Evolutionary conservation across 2,888 invertebrate genomes (phyloP).

Genomic region (Lymantria dispar): DNA sequence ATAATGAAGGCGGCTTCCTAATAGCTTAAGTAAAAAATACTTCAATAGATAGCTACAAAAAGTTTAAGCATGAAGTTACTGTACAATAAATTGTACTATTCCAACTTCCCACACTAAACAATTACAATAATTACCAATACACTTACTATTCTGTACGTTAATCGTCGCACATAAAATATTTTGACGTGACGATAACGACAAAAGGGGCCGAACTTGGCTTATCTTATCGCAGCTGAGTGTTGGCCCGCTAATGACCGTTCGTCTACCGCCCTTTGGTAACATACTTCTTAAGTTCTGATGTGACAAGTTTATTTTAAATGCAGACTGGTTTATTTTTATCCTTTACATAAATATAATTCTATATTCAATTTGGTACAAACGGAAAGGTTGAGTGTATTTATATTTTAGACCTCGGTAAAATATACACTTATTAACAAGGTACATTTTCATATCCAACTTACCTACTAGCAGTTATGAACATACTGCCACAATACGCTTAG

Average conservation of each 20-base stretch:
- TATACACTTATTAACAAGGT: no score
- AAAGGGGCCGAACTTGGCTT: conserved; percentile 62
- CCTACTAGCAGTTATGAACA: no score
- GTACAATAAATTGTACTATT: neutral
- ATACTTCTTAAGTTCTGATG: conserved; percentile 52
- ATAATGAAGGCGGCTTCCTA: neutral
- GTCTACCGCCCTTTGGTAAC: conserved; percentile 41
- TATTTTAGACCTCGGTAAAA: no score
- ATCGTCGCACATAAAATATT: conserved; percentile 74
- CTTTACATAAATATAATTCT: no score
- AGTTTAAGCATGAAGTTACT: neutral
- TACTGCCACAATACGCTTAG: no score
- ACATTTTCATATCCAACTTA: no score
- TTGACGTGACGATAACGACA: conserved; percentile 68
- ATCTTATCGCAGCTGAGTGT: conserved; percentile 71
- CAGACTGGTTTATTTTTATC: no score
- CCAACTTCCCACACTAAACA: conserved; percentile 27
- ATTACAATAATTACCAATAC: conserved; percentile 47
- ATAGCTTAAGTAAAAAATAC: neutral
- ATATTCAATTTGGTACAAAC: no score
- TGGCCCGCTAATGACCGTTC: conserved; percentile 67
- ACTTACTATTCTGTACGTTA: conserved; percentile 41
- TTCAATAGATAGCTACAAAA: neutral
- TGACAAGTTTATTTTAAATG: conserved; percentile 48
- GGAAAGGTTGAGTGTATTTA: no score